phyloP scores from a whole-genome alignment of 2,113 vertebrate genomes.

The Boleophthalmus pectinirostris region DNA sequence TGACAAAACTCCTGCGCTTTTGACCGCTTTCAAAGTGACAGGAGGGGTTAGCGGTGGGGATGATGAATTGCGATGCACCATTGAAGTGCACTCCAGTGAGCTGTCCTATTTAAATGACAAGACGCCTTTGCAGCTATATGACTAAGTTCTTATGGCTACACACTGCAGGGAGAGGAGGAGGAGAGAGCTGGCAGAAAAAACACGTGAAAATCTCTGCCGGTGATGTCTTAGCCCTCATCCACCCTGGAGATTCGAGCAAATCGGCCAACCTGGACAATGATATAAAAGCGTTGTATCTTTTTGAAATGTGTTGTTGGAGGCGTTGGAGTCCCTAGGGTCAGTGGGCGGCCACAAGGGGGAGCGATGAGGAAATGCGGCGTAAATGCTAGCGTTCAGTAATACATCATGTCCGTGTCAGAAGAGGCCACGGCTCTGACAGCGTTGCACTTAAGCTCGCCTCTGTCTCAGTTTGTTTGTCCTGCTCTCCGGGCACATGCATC shows the following conservation, averaged over 20 bases:
- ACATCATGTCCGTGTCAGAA: conserved; percentile 50
- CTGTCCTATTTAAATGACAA: conserved; percentile 64
- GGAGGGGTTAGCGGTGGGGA: conserved; percentile 42
- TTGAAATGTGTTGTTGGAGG: conserved; percentile 58
- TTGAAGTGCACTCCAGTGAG: conserved; percentile 43
- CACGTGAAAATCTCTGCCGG: conserved; percentile 41
- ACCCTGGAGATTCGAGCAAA: conserved; percentile 39
- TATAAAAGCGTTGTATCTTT: conserved; percentile 41
- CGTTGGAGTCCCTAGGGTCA: conserved; percentile 55
- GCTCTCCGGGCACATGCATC: conserved; percentile 21
- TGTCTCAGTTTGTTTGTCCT: conserved; percentile 25
- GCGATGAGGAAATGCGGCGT: conserved; percentile 32
- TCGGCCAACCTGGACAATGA: conserved; percentile 39
- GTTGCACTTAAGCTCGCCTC: conserved; percentile 29
- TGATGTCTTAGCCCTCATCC: conserved; percentile 28
- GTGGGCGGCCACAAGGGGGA: conserved; percentile 33
- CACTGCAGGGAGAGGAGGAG: conserved; percentile 11
- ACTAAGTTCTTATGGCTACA: conserved; percentile 44
- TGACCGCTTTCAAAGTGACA: conserved; percentile 34
- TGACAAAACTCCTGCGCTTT: conserved; percentile 64
- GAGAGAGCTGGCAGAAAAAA: conserved; percentile 20
- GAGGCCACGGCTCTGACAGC: conserved; percentile 24
- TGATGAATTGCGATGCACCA: conserved; percentile 48
- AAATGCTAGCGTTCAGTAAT: conserved; percentile 39
- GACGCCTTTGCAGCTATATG: conserved; percentile 48